Evolutionary conservation across 2,888 invertebrate species (phyloP).

Genomic region (Antheraea assamensis): DNA sequence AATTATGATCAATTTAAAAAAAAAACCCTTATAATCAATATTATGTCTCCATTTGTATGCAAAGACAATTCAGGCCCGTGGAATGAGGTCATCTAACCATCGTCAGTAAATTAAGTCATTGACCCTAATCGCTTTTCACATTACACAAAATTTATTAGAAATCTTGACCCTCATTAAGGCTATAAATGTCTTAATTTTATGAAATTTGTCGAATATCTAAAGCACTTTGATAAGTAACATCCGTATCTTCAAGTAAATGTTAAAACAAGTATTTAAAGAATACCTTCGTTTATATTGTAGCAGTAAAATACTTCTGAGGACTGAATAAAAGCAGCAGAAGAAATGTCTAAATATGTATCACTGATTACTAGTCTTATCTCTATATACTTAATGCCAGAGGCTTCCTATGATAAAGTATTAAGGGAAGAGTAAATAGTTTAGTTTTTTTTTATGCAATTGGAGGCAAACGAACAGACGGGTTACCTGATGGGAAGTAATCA

Average conservation of each 20-base stretch:
- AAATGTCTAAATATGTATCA: too few species aligned
- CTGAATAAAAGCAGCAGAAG: neutral
- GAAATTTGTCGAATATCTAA: neutral
- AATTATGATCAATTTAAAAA: too few species aligned
- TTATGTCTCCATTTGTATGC: neutral
- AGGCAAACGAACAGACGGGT: too few species aligned
- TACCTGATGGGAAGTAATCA: too few species aligned
- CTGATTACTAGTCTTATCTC: too few species aligned
- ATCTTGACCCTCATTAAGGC: neutral
- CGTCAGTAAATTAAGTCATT: slow-evolving; percentile 12
- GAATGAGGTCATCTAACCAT: slow-evolving; percentile 4
- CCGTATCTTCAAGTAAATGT: neutral
- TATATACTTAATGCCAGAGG: too few species aligned
- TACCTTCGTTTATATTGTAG: neutral
- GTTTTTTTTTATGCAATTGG: too few species aligned
- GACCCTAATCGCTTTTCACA: slow-evolving; percentile 9
- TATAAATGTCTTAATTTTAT: slow-evolving; percentile 12
- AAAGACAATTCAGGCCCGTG: neutral
- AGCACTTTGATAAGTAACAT: neutral
- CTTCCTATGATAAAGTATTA: too few species aligned
- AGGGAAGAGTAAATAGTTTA: too few species aligned
- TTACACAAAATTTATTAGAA: neutral
- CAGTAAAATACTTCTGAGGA: neutral
- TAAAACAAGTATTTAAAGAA: too few species aligned
- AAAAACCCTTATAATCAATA: neutral